Base-by-base conservation (phyloP, 2,888 invertebrate genomes). In the Sceliomorpha sp. region DNA sequence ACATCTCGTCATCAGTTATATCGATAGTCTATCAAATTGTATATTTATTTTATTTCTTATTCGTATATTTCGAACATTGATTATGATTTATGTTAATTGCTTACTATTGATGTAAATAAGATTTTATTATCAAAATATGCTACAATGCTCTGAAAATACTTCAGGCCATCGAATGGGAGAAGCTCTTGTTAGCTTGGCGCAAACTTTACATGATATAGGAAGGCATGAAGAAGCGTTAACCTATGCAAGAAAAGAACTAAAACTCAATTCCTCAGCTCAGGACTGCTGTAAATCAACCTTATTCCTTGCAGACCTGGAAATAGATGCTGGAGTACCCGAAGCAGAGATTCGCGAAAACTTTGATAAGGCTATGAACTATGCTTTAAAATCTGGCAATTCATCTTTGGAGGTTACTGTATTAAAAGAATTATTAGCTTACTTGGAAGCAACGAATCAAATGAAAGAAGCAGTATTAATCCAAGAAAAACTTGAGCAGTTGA, bases 71-170 rank as follows among this genome's bases (percentile, higher is more conserved):
- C n/a, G n/a, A n/a, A n/a, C n/a, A n/a, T n/a, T 39, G 8, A 10
- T 20, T 20, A 64, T 9, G n/a, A 42, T n/a, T n/a, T n/a, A n/a
- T n/a, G n/a, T n/a, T n/a, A n/a, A n/a, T n/a, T n/a, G n/a, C n/a
- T n/a, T n/a, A n/a, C n/a, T n/a, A n/a, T n/a, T n/a, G n/a, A n/a
- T n/a, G n/a, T n/a, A n/a, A n/a, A n/a, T n/a, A n/a, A n/a, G n/a
- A n/a, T n/a, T n/a, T n/a, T 95, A 93, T 86, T 98, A 98, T 80
- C 89, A 92, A 4, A 92, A 94, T 84, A 95, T 95, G 94, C 88
- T 97, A 40, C 90, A 93, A 69, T 91, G 91, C 75, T 93, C 94
- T 0, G 90, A 92, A 73, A 83, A 91, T 45, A 70, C 47, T 1
- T 32, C 70, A 6, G 77, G 73, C 8, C 64, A 74, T 12, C 75